Percentiles rank a stretch among this genome's conserved stretches.
These are phyloP conservation scores for Oxycera nigricornis DNA, from an alignment of 2,888 invertebrate genomes.

Conservation along the genomic window DNA sequence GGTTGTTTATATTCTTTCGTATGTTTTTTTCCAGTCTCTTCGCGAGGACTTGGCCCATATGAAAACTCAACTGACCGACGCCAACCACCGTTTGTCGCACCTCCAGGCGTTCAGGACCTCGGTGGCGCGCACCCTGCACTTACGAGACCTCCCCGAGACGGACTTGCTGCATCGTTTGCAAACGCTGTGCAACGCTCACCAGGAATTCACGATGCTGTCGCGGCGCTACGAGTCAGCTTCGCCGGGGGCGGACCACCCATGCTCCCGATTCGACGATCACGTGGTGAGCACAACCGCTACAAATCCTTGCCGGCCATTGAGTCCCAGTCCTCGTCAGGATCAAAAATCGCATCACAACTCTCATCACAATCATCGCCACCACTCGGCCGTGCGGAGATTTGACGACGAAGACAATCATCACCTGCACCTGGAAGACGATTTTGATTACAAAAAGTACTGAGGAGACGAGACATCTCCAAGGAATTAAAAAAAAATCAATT, in stretches of 20 bases:
- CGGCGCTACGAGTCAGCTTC: conserved; percentile 70
- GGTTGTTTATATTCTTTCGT: background rate
- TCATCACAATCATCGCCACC: conserved; percentile 13
- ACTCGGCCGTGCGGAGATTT: background rate
- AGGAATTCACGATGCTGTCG: conserved; percentile 85
- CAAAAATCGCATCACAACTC: background rate
- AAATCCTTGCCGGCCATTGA: conserved; percentile 54
- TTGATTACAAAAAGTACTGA: conserved; percentile 36
- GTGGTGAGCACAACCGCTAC: conserved; percentile 50
- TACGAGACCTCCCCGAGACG: conserved; percentile 76
- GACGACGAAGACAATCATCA: conserved; percentile 26
- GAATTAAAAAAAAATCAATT: no score
- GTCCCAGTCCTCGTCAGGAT: conserved; percentile 44
- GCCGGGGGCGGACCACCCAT: conserved; percentile 57
- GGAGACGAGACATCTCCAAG: no score
- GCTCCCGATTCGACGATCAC: conserved; percentile 57
- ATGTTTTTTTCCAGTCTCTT: conserved; percentile 63
- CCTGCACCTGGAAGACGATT: conserved; percentile 19
- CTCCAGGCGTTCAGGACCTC: conserved; percentile 79
- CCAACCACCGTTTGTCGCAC: conserved; percentile 78
- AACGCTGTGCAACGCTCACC: conserved; percentile 84
- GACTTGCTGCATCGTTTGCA: conserved; percentile 80
- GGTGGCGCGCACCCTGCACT: conserved; percentile 75
- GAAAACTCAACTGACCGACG: conserved; percentile 77
- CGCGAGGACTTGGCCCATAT: conserved; percentile 78